A percentile compares a stretch with the other conserved stretches of the same genome.
These are phyloP conservation scores for Bos taurus DNA, from an alignment of 2,113 vertebrate species.

Conservation along the genomic window ARS-UCD2.0 NC_037335.1:39929001-39929500, in stretches of 20 bases:
- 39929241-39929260: not conserved
- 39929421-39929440: constrained; percentile 69
- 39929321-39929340: constrained; percentile 67
- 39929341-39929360: constrained; percentile 78
- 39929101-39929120: constrained; percentile 47
- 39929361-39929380: constrained; percentile 9
- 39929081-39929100: constrained; percentile 55
- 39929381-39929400: constrained; percentile 43
- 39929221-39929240: constrained; percentile 41
- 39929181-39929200: constrained; percentile 47
- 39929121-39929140: constrained; percentile 49
- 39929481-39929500: not conserved
- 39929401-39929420: constrained; percentile 69
- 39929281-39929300: constrained; percentile 66
- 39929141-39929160: constrained; percentile 56
- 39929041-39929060: not conserved
- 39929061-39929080: constrained; percentile 65
- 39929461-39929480: constrained; percentile 59
- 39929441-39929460: constrained; percentile 64
- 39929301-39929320: constrained; percentile 53
- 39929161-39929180: constrained; percentile 26
- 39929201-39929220: constrained; percentile 58
- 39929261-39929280: constrained; percentile 67
- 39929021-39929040: not conserved
- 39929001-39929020: constrained; percentile 33